These are phyloP conservation scores for Fukomys damarensis DNA, from an alignment of 2,113 vertebrate genomes.

Conservation along the genomic window DNA sequence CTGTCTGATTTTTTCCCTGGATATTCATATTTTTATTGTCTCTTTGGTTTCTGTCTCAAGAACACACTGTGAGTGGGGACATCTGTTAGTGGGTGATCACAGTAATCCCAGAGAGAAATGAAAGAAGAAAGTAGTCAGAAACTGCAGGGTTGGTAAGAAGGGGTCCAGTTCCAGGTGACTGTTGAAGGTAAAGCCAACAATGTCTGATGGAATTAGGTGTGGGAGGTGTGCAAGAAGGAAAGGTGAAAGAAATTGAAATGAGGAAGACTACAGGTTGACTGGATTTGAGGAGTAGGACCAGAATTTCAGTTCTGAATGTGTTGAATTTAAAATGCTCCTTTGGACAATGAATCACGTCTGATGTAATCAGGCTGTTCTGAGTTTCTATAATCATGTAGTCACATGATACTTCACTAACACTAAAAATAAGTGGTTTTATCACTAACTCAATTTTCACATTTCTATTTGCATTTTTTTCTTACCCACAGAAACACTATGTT, in stretches of 20 bases:
- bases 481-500: neutral
- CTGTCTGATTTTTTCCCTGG: neutral
- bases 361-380: neutral
- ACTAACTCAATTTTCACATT: neutral
- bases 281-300: neutral
- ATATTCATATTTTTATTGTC: too few relatives aligned
- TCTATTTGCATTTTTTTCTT: neutral
- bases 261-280: rapidly evolving
- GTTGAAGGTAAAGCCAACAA: neutral
- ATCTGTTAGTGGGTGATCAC: neutral
- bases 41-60: neutral
- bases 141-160: neutral
- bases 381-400: neutral
- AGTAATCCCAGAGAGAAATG: neutral
- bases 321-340: neutral
- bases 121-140: neutral
- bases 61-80: neutral
- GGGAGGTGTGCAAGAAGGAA: neutral
- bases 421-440: neutral
- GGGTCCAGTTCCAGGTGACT: neutral
- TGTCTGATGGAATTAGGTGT: neutral
- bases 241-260: rapidly evolving
- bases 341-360: neutral
- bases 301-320: neutral
- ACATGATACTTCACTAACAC: neutral